phyloP scores from a whole-genome alignment of 2,888 invertebrate species.

The Odontomyia ornata region DNA sequence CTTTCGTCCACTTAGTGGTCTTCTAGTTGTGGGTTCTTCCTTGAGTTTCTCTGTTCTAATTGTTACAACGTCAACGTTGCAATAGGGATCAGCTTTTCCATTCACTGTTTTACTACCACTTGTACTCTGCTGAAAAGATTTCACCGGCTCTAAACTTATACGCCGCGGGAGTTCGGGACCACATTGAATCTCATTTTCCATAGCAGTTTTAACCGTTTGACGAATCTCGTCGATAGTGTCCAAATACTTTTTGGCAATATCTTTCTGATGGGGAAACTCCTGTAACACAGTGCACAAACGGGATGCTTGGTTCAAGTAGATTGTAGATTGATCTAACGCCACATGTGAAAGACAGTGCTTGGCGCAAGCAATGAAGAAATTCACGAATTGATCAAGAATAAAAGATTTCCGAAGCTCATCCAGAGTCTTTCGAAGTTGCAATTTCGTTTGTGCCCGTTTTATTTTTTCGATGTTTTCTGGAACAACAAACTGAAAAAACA shows the following conservation, averaged over 20 bases:
- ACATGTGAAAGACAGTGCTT: slow-evolving; percentile 71
- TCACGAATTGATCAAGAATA: slow-evolving; percentile 75
- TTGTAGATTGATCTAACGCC: slow-evolving; percentile 69
- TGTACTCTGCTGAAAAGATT: not conserved
- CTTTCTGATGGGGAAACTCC: slow-evolving; percentile 68
- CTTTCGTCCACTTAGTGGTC: slow-evolving; percentile 13
- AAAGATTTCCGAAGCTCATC: slow-evolving; percentile 70
- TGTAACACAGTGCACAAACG: slow-evolving; percentile 72
- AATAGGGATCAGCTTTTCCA: slow-evolving; percentile 44
- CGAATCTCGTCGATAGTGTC: slow-evolving; percentile 68
- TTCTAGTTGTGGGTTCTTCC: slow-evolving; percentile 25
- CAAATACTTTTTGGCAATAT: slow-evolving; percentile 67
- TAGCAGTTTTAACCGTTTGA: slow-evolving; percentile 61
- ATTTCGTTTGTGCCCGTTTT: slow-evolving; percentile 42
- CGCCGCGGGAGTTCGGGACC: slow-evolving; percentile 56
- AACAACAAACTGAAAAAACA: slow-evolving; percentile 55
- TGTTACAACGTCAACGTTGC: slow-evolving; percentile 44
- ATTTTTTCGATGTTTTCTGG: slow-evolving; percentile 52
- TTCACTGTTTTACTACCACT: not conserved
- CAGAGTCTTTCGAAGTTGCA: slow-evolving; percentile 59
- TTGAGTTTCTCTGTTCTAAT: slow-evolving; percentile 4
- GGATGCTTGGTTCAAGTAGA: slow-evolving; percentile 77
- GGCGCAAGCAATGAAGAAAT: slow-evolving; percentile 77
- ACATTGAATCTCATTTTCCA: slow-evolving; percentile 26
- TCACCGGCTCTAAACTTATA: slow-evolving; percentile 54